Evolutionary conservation across 2,888 invertebrate species (phyloP), one percentile per base, ranked within the genome.

Genomic region (Megaustenia siamemsis): DNA sequence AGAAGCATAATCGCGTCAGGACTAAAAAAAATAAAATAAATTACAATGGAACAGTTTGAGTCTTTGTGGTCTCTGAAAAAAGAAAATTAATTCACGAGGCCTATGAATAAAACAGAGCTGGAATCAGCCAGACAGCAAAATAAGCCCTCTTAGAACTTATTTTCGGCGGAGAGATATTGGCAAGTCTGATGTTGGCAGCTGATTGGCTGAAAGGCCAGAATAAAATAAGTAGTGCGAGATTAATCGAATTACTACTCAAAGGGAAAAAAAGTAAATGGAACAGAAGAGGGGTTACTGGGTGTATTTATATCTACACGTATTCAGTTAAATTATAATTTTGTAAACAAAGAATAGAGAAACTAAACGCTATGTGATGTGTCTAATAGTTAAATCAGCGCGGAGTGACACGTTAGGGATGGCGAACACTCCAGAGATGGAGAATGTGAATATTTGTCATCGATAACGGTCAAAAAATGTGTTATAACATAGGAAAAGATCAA

Each of bases 91-190:
- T 35, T 68, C 15, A 15, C 10, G 12, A 68, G 35, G 32, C 21
- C 68, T 21, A 68, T 68, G 69, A 71, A n/a, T 32, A 35, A 43
- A 35, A 43, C 32, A 71, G 69, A 71, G n/a, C 21, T 5, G 32
- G 40, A 71, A 35, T 32, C 3, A 71, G 43, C 2, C 32, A 71
- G 71, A 77, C 60, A 28, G 28, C 40, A 6, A 43, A 77, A 60
- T 63, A n/a, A 77, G 40, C 38, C 63, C 63, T 24, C 40, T 38
- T 43, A 18, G 76, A 77, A 40, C 60, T 45, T 63, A 77, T 77
- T 43, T n/a, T 15, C n/a, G n/a, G 77, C 63, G 63, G 43, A 77
- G 53, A 63, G 60, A 77, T 77, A 77, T 77, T 77, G 77, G 60
- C 60, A 56, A n/a, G 40, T 53, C 63, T 77, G 63, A 77, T 63